Evolutionary conservation across 2,888 invertebrate genomes (phyloP), one percentile per base, ranked within the genome.

Genomic region (Oscheius sp.): DNA sequence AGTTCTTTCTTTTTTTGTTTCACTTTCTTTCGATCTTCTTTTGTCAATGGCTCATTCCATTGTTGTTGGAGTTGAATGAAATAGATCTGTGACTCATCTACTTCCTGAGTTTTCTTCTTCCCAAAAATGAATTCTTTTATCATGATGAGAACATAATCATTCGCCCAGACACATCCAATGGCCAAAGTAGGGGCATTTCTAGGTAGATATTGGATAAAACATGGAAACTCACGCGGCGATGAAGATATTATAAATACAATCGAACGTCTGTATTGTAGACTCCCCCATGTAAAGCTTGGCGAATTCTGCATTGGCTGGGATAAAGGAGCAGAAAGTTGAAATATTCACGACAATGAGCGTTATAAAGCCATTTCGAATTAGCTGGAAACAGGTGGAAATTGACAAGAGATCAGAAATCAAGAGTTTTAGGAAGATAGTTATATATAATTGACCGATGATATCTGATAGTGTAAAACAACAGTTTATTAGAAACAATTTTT

Each of bases 161-260:
- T 54, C 9, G 17, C 20, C 2, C 20, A 26, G n/a, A 54, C 32
- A 30, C 33, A n/a, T 4, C 54, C 54, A 1, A 54, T 9, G 17
- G 33, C 32, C 20, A 54, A 20, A 14, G 33, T 54, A n/a, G 54
- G 54, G 20, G 33, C 54, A 32, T 54, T 54, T 32, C 54, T 54
- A 17, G 33, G 32, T 24, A 2, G 12, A 54, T 54, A 28, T 28
- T 28, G n/a, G n/a, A n/a, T n/a, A n/a, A n/a, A n/a, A n/a, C n/a
- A n/a, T n/a, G n/a, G 36, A 36, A 47, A 22, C 47, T 47, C 24
- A 47, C 47, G 20, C 22, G 14, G 47, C 47, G 24, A 47, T 47
- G 20, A 47, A 47, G 20, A 47, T 3, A 47, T 47, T 47, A 12
- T 22, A 47, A 14, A 47, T 5, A 47, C 47, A 47, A 22, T 47